Conservation (phyloP, 1,140 invertebrate genomes). For the Triops cancriformis region DNA sequence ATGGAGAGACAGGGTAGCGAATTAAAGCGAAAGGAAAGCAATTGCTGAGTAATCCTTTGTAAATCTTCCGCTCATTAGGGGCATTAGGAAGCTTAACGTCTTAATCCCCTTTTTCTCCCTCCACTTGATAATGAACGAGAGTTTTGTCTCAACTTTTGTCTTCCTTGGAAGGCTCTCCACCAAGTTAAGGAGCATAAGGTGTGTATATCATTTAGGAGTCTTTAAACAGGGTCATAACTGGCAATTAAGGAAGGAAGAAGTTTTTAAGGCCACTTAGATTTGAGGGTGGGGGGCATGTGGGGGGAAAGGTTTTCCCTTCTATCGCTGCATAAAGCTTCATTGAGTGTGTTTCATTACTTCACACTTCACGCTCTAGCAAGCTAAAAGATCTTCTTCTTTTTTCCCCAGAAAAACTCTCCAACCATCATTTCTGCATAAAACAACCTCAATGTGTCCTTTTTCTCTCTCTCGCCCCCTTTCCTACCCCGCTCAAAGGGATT, state of each 20-base stretch:
- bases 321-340: background rate
- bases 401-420: background rate
- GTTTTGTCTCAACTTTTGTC: background rate
- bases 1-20: background rate
- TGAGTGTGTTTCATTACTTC: constrained; percentile 10
- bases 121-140: background rate
- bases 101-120: background rate
- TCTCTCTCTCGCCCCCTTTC: background rate
- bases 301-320: background rate
- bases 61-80: background rate
- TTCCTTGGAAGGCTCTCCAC: background rate
- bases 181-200: background rate
- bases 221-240: background rate
- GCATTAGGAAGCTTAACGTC: background rate
- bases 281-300: background rate
- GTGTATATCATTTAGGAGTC: background rate
- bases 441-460: background rate
- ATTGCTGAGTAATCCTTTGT: too few relatives aligned
- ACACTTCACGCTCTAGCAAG: background rate
- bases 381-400: background rate
- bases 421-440: background rate
- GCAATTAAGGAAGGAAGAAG: background rate
- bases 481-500: background rate
- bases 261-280: background rate
- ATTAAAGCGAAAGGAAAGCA: too few relatives aligned